These are phyloP conservation scores for Ochotona princeps DNA, from an alignment of 2,113 vertebrate species.

Conservation along the genomic window DNA sequence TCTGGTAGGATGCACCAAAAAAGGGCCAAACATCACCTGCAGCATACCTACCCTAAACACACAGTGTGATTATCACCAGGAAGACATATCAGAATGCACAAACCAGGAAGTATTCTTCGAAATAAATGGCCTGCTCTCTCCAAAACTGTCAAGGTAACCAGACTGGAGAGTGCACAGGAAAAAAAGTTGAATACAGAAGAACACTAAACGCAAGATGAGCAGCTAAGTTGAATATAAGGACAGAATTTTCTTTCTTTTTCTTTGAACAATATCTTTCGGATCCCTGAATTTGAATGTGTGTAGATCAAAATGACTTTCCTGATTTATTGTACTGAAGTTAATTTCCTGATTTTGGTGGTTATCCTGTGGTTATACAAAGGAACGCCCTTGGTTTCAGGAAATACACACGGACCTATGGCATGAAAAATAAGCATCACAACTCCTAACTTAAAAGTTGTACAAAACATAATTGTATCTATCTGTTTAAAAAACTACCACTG, in stretches of 20 bases:
- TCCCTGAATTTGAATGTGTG: slow-evolving; percentile 7
- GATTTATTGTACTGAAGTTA: neutral
- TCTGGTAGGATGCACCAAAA: neutral
- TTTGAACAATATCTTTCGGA: slow-evolving; percentile 3
- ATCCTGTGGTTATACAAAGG: neutral
- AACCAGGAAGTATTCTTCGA: neutral
- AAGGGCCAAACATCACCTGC: neutral
- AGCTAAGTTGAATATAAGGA: neutral
- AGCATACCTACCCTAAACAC: neutral
- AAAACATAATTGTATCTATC: neutral
- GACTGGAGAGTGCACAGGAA: neutral
- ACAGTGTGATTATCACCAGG: neutral
- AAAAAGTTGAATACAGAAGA: neutral
- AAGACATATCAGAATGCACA: neutral
- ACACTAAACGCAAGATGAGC: neutral
- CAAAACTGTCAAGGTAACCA: slow-evolving; percentile 30
- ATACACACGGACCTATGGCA: neutral
- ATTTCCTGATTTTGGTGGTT: slow-evolving; percentile 31
- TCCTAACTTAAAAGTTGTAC: neutral
- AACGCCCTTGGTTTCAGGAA: slow-evolving; percentile 9
- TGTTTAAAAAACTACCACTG: slow-evolving; percentile 8
- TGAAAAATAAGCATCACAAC: neutral
- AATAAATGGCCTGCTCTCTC: neutral
- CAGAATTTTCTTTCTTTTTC: neutral
- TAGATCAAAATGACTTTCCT: slow-evolving; percentile 29